Conservation (phyloP, 1,140 invertebrate species). For the Drosophila pachea region DNA sequence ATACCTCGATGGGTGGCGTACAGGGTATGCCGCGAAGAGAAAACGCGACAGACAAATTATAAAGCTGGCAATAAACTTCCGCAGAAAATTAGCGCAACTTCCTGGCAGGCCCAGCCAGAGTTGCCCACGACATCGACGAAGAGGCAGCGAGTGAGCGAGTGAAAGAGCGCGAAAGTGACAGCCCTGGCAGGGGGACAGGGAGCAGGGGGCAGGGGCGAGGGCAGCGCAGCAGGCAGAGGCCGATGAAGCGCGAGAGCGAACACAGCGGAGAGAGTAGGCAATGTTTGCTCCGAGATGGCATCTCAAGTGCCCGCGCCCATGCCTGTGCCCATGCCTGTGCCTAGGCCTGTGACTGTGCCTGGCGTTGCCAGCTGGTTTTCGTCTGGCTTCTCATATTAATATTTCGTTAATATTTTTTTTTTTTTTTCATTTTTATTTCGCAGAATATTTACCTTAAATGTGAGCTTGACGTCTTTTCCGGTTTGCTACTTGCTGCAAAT, state of each 20-base stretch:
- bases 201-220: neutral
- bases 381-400: neutral
- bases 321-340: too few relatives aligned
- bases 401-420: neutral
- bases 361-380: constrained; percentile 28
- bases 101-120: constrained; percentile 55
- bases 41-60: constrained; percentile 58
- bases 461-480: constrained; percentile 14
- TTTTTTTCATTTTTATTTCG: neutral
- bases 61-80: constrained; percentile 71
- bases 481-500: constrained; percentile 31
- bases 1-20: neutral
- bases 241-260: neutral
- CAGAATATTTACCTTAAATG: constrained; percentile 23
- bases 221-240: neutral
- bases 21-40: neutral
- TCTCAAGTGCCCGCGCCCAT: neutral
- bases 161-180: constrained; percentile 23
- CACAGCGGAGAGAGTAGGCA: constrained; percentile 8
- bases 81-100: constrained; percentile 68
- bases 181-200: neutral
- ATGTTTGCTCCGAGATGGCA: constrained; percentile 8
- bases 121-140: constrained; percentile 35
- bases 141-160: constrained; percentile 30
- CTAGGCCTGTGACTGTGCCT: neutral